phyloP scores from a whole-genome alignment of 2,113 vertebrate species.

The Apteryx mantelli region DNA sequence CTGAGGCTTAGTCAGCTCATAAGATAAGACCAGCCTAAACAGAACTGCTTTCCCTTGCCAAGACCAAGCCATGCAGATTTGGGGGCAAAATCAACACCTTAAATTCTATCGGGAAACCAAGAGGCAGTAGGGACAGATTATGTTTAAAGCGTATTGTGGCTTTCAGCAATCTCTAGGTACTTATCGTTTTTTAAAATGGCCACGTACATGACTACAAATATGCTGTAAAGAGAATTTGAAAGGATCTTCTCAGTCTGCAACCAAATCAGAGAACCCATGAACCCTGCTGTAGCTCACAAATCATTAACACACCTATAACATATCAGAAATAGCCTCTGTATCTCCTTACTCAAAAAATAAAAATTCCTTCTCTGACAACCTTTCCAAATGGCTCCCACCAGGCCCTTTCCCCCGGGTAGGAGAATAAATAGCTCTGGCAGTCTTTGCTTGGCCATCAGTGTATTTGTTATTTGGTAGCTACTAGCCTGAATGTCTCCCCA shows the following conservation, averaged over 20 bases:
- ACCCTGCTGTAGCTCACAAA: not conserved
- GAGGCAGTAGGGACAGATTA: not conserved
- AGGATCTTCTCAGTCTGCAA: not conserved
- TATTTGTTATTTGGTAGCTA: not conserved
- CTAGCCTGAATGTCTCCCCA: not conserved
- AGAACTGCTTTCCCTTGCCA: not conserved
- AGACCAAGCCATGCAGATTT: not conserved
- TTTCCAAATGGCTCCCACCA: constrained; percentile 5
- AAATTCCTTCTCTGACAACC: not conserved
- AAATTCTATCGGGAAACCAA: constrained; percentile 2
- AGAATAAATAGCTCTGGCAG: constrained; percentile 30
- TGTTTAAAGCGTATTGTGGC: not conserved
- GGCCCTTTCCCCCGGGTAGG: not conserved
- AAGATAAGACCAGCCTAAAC: not conserved
- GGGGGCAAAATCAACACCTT: not conserved
- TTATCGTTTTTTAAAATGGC: not conserved
- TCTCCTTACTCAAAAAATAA: not conserved
- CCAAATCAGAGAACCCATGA: not conserved
- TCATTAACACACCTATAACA: not conserved
- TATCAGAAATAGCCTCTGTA: not conserved
- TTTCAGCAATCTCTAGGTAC: not conserved
- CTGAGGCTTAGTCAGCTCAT: not conserved
- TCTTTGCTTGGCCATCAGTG: not conserved
- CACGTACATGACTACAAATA: not conserved
- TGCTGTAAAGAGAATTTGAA: not conserved